A percentile compares a stretch with the other conserved stretches of the same genome.
phyloP scores from a whole-genome alignment of 1,140 invertebrate species.

The Reticulitermes speratus region DNA sequence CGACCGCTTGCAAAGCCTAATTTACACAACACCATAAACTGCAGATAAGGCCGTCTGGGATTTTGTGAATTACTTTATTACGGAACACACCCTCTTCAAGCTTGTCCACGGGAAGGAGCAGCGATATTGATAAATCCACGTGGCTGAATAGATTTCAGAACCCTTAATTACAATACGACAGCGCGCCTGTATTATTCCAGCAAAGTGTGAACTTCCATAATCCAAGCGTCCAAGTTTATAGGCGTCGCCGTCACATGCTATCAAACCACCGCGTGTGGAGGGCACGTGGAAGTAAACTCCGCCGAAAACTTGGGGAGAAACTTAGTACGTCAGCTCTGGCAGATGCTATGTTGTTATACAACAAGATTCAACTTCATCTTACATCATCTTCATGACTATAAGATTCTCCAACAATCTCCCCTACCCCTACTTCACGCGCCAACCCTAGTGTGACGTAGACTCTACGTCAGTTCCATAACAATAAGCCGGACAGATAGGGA shows the following conservation, averaged over 20 bases:
- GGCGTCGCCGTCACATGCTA: not conserved
- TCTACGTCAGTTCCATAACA: slow-evolving; percentile 23
- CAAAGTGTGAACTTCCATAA: slow-evolving; percentile 11
- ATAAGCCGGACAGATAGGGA: slow-evolving; percentile 26
- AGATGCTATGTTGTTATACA: slow-evolving; percentile 2
- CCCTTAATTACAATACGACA: not conserved
- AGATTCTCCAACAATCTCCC: slow-evolving; percentile 18
- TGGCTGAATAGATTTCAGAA: not conserved
- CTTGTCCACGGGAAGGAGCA: too few species aligned
- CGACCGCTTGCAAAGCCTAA: too few species aligned
- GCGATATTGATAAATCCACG: not conserved
- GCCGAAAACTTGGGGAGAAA: slow-evolving; percentile 10
- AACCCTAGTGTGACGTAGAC: slow-evolving; percentile 4
- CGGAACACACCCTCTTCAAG: too few species aligned
- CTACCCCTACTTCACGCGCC: not conserved
- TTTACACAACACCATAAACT: too few species aligned
- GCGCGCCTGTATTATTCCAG: not conserved
- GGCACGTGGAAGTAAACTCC: not conserved
- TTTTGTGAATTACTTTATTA: too few species aligned
- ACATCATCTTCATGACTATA: slow-evolving; percentile 16
- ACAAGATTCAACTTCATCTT: slow-evolving; percentile 22
- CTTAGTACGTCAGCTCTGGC: not conserved
- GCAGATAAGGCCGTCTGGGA: too few species aligned
- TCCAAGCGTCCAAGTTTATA: slow-evolving; percentile 11
- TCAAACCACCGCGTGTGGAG: slow-evolving; percentile 3